Percentiles rank a stretch among this genome's conserved stretches.
Conservation (phyloP, 2,113 vertebrate genomes). For the Grallaria varia region DNA sequence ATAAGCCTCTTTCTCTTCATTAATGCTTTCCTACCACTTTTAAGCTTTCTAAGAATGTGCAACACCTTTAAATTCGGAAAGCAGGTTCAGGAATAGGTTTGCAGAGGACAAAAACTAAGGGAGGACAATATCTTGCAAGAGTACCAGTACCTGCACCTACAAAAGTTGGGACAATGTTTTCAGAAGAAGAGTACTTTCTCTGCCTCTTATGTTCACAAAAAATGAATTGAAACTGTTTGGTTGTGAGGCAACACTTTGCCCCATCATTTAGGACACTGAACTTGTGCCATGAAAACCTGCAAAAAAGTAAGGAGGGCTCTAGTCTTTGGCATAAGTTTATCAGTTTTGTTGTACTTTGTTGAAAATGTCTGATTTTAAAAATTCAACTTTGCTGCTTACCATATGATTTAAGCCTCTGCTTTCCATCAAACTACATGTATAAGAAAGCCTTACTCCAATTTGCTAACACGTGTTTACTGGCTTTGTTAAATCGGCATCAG, state of each 20-base stretch:
- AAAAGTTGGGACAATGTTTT: neutral
- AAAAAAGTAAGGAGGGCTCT: neutral
- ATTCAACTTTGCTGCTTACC: neutral
- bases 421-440: neutral
- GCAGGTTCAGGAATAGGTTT: neutral
- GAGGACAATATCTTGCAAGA: neutral
- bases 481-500: neutral
- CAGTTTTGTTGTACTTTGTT: neutral
- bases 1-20: neutral
- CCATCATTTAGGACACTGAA: neutral
- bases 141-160: neutral
- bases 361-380: neutral
- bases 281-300: rapidly evolving
- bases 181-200: neutral
- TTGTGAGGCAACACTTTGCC: neutral
- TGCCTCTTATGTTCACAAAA: neutral
- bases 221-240: neutral
- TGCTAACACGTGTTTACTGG: neutral
- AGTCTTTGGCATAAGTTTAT: neutral
- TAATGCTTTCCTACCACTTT: neutral
- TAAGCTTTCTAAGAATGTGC: neutral
- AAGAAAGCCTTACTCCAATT: neutral
- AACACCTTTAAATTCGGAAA: neutral
- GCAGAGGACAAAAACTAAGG: neutral
- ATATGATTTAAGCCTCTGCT: neutral